Evolutionary conservation across 2,113 vertebrate genomes (phyloP).

Genomic region (Sorex araneus): DNA sequence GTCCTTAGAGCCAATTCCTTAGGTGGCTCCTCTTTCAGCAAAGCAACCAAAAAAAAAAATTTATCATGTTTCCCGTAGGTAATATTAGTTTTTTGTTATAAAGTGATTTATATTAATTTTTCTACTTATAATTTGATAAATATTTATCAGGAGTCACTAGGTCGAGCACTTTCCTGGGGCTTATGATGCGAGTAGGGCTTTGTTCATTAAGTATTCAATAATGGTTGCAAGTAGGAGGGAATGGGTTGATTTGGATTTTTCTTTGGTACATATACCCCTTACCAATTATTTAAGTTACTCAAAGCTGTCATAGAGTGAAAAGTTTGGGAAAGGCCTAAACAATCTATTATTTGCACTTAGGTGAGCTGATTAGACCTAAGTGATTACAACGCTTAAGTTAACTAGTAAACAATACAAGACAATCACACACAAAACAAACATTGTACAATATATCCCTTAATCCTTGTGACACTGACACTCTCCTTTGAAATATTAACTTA

Average conservation of each 20-base stretch:
- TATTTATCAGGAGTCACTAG: neutral
- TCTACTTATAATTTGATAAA: neutral
- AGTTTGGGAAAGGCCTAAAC: neutral
- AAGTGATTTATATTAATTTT: constrained; percentile 2
- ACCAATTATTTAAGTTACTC: neutral
- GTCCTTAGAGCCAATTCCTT: constrained; percentile 15
- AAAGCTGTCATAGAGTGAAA: neutral
- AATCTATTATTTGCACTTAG: neutral
- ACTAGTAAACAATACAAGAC: neutral
- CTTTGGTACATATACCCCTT: neutral
- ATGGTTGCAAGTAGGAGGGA: neutral
- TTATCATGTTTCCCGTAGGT: neutral
- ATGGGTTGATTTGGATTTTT: neutral
- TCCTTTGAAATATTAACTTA: constrained; percentile 4
- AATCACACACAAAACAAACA: neutral
- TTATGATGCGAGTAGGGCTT: neutral
- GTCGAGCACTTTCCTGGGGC: neutral
- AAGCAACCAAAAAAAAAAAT: neutral
- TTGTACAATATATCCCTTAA: neutral
- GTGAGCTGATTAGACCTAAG: no score
- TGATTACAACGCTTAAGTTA: neutral
- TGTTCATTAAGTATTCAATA: neutral
- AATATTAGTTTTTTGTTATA: neutral
- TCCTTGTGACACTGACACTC: neutral
- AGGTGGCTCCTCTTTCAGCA: neutral